These are phyloP conservation scores for Catamblyrhynchus diadema DNA, from an alignment of 2,797 vertebrate genomes.

Conservation along the genomic window DNA sequence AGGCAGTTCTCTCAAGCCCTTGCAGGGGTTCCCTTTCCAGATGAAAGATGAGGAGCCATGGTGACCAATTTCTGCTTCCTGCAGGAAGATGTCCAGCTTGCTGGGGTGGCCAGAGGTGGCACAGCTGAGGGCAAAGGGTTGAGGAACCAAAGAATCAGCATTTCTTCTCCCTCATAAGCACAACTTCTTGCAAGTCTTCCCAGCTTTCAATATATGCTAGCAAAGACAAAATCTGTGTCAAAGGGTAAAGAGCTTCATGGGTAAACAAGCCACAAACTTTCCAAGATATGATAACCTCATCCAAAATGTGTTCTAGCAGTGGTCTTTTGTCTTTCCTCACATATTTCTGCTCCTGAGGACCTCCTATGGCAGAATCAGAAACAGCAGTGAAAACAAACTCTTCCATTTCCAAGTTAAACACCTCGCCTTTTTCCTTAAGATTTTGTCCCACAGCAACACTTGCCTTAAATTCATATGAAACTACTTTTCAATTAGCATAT, in stretches of 20 bases:
- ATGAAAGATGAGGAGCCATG: accelerated
- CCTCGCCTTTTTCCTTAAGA: accelerated
- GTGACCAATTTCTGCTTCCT: not conserved
- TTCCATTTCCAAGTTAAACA: not conserved
- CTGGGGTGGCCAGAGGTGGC: not conserved
- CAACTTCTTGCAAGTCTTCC: not conserved
- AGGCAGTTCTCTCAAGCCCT: not conserved
- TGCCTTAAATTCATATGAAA: not conserved
- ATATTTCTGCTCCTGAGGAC: not conserved
- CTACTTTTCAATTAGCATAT: not conserved
- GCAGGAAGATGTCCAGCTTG: not conserved
- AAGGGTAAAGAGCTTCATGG: not conserved
- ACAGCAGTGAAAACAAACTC: not conserved
- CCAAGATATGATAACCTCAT: not conserved
- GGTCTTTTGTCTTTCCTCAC: not conserved
- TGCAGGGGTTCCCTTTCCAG: not conserved
- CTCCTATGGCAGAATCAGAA: not conserved
- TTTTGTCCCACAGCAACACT: not conserved
- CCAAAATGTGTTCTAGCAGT: not conserved
- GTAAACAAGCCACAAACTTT: not conserved
- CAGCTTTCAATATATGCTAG: not conserved
- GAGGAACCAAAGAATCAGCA: not conserved
- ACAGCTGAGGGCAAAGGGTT: accelerated
- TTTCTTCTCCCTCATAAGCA: not conserved
- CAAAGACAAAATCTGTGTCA: not conserved